Evolutionary conservation across 1,140 invertebrate species (phyloP).

Genomic region (Conopomorpha cramerella): DNA sequence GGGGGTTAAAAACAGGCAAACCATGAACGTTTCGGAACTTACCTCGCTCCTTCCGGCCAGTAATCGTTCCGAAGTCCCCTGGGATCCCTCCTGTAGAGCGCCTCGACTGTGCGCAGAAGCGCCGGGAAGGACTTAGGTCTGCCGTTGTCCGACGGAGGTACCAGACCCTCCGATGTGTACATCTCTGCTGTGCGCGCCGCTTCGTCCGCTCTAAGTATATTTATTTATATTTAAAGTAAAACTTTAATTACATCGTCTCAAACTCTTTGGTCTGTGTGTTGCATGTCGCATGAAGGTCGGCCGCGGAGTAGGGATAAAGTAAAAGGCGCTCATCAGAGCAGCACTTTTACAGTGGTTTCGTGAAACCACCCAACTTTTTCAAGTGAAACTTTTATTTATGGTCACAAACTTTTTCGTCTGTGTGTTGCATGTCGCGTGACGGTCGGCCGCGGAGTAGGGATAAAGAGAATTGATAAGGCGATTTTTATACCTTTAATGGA

Average conservation of each 20-base stretch:
- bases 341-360: background rate
- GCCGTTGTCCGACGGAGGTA: slow-evolving; percentile 72
- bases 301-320: slow-evolving; percentile 67
- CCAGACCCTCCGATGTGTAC: slow-evolving; percentile 81
- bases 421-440: too few relatives aligned
- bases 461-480: too few relatives aligned
- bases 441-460: too few relatives aligned
- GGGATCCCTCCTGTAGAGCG: slow-evolving; percentile 78
- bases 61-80: slow-evolving; percentile 77
- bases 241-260: too few relatives aligned
- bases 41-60: too few relatives aligned
- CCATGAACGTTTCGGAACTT: too few relatives aligned
- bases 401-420: too few relatives aligned
- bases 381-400: background rate
- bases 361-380: background rate
- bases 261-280: too few relatives aligned
- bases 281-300: too few relatives aligned
- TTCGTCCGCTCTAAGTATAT: slow-evolving; percentile 76
- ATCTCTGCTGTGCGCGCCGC: slow-evolving; percentile 80
- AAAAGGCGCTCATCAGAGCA: background rate
- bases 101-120: slow-evolving; percentile 76
- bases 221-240: slow-evolving; percentile 54
- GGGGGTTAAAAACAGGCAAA: too few relatives aligned
- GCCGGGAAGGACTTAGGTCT: slow-evolving; percentile 84
- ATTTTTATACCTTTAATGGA: too few relatives aligned